Evolutionary conservation across 1,140 invertebrate genomes (phyloP), one percentile per base, ranked within the genome.

Genomic region (Anoplolepis gracilipes): DNA sequence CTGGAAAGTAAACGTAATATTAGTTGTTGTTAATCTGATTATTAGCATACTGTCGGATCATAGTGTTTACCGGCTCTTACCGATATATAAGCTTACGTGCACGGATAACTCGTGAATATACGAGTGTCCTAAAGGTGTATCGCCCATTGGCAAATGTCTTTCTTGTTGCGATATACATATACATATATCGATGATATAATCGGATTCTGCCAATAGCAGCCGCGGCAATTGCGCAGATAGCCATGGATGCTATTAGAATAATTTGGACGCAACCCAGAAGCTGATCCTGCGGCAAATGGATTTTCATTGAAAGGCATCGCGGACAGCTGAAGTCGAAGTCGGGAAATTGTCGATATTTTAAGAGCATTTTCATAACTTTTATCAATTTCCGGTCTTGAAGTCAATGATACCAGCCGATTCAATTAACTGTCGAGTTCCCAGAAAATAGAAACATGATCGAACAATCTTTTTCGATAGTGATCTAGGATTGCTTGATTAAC

Each of bases 221-320:
- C 16, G 19, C 69, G 88, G 92, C 92, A 93, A 92, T 92, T 92
- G 91, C 87, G 87, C 90, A 84, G 89, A 90, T 93, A 91, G 90
- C 84, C 86, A 84, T 88, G 87, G 87, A 91, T 86, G 88, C 90
- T 92, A 93, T 93, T 93, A 93, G 92, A 93, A 92, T 93, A 93
- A 92, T 91, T 90, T 92, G 92, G 90, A 93, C 92, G 85, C 87
- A 88, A 89, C 86, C 92, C 92, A 93, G 92, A 84, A 92, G 70
- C 90, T 88, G 89, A 81, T 92, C 91, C 92, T 92, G 90, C 90
- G 88, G 92, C 90, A 93, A 93, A 93, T 93, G 92, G 92, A 92
- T 92, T 92, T 93, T 90, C 92, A 89, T 90, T 93, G 87, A 93
- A 92, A 92, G 89, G 90, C 88, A 81, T 87, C 89, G 89, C 81